Evolutionary conservation across 2,113 vertebrate species (phyloP), one percentile per base, ranked within the genome.

Genomic region (Calidris pugnax): DNA sequence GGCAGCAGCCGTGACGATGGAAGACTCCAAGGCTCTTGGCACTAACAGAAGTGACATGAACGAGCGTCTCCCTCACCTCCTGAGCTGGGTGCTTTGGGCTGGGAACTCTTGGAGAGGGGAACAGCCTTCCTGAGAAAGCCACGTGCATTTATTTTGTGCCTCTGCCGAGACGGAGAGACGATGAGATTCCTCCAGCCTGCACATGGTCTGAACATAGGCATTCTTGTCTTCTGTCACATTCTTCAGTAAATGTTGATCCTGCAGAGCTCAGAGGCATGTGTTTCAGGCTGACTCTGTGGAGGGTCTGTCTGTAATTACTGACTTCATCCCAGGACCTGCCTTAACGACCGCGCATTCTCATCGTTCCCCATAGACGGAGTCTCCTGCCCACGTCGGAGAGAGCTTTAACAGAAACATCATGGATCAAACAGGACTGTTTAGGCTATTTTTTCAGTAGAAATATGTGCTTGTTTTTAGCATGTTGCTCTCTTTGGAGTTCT

Each of bases 261-360:
- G 0, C 4, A 30, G n/a, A 66, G 66, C 79, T 57, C 45, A 0
- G 3, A 71, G 66, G 51, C 24, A 3, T 5, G 30, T 32, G 63
- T 45, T 48, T 63, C 45, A 48, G 41, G 4, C 50, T 37, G 39
- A 6, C 60, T 1, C 79, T 88, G 89, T 6, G 76, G 56, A 82
- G 76, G 75, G 35, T 66, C 51, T 21, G 1, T 26, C 35, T 12
- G 0, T 15, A 37, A 43, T 39, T 14, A 17, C 22, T 33, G 69
- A 12, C 33, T 51, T 72, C 68, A 37, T 6, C 63, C 45, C 68
- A 22, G 73, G 59, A 32, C 22, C 64, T 68, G 57, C 63, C 68
- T 50, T 32, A 24, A 50, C 1, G 0, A 14, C 30, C 5, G 48
- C 7, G 12, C 43, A 11, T 68, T 77, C 89, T 82, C 60, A 3